Conservation (phyloP, 2,113 vertebrate species). For the Forbesichthys papilliferus region DNA sequence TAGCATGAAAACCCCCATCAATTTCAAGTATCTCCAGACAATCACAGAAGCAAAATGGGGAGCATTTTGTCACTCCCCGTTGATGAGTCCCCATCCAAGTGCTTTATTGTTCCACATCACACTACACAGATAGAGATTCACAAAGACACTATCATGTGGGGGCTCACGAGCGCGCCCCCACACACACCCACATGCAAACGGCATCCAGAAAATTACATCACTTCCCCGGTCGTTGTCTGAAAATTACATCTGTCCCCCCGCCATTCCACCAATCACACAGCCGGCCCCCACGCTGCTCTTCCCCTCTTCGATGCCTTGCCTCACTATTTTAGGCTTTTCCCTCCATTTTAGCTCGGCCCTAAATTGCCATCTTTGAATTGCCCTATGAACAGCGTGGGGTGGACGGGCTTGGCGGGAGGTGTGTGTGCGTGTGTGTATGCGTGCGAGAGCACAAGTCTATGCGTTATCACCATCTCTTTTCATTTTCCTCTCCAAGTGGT, state of each 20-base stretch:
- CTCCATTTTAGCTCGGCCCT: constrained; percentile 69
- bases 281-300: constrained; percentile 34
- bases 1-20: constrained; percentile 26
- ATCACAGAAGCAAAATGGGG: constrained; percentile 36
- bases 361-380: constrained; percentile 77
- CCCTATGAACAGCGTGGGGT: constrained; percentile 74
- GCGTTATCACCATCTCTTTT: constrained; percentile 75
- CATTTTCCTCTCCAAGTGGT: constrained; percentile 72
- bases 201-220: constrained; percentile 68
- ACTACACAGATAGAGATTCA: constrained; percentile 8
- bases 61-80: constrained; percentile 41
- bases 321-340: constrained; percentile 61
- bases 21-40: constrained; percentile 18
- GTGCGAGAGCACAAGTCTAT: constrained; percentile 50
- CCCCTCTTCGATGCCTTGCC: constrained; percentile 22
- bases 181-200: constrained; percentile 56
- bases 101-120: constrained; percentile 44
- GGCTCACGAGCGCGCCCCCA: constrained; percentile 8
- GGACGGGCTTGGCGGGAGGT: constrained; percentile 63
- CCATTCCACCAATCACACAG: constrained; percentile 74
- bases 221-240: constrained; percentile 64
- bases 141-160: constrained; percentile 4
- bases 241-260: constrained; percentile 76
- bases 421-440: constrained; percentile 43
- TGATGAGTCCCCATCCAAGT: constrained; percentile 43